Percentiles rank a stretch among this genome's conserved stretches.
These are phyloP conservation scores for Schmidtea mediterranea DNA, from an alignment of 1,140 invertebrate species.

Conservation along the genomic window DNA sequence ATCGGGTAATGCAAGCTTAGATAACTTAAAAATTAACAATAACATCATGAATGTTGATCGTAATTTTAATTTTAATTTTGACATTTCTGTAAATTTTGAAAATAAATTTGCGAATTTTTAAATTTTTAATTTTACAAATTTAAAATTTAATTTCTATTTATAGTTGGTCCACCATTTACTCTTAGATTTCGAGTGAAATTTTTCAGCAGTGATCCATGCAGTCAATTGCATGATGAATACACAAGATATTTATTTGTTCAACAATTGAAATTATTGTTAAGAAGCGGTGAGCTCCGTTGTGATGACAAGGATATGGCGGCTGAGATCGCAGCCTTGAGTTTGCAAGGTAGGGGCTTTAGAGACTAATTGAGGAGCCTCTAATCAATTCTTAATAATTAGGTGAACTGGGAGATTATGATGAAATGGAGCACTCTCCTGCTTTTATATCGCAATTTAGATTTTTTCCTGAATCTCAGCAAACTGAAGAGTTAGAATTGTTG, in stretches of 20 bases:
- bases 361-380: constrained; percentile 7
- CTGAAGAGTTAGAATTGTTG: constrained; percentile 54
- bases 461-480: constrained; percentile 48
- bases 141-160: too few relatives aligned
- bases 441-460: constrained; percentile 91
- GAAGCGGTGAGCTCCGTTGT: not conserved
- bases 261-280: not conserved
- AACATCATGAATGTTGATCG: too few relatives aligned
- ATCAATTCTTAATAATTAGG: constrained; percentile 33
- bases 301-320: not conserved
- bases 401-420: constrained; percentile 85
- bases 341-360: not conserved
- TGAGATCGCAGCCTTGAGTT: not conserved
- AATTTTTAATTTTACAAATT: too few relatives aligned
- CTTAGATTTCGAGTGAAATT: constrained; percentile 86
- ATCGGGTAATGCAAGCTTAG: too few relatives aligned
- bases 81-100: too few relatives aligned
- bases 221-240: constrained; percentile 23
- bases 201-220: constrained; percentile 66
- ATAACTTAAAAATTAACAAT: too few relatives aligned
- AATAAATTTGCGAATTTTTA: too few relatives aligned
- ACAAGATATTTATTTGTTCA: constrained; percentile 40
- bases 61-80: too few relatives aligned
- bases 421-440: constrained; percentile 56
- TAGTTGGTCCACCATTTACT: constrained; percentile 78